Base-by-base conservation (phyloP, 2,113 vertebrate genomes). In the Odocoileus hemionus region DNA sequence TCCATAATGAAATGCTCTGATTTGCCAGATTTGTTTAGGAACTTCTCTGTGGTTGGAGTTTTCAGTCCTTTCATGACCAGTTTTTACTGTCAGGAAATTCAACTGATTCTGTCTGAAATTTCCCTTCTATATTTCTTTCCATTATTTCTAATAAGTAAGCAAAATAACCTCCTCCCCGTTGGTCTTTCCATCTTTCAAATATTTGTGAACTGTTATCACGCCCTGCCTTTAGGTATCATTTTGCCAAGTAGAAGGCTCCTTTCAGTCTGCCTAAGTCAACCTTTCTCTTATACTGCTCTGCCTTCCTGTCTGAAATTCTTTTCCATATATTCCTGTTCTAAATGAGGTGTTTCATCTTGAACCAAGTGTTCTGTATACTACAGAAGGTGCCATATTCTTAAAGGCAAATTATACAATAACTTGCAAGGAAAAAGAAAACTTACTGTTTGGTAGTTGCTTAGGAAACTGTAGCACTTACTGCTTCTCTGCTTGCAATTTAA, bases 401-500 rank as follows among this genome's bases (percentile, higher is more conserved):
- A 83, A 84, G 21, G 50, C 12, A 7, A 88, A 61, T 85, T 87
- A 52, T 15, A 86, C n/a, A 95, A 23, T 54, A 85, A 85, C 85
- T 95, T 94, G 26, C 47, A 80, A 87, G 57, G 45, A 86, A 89
- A 96, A 61, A 58, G 10, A 61, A 85, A 54, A 47, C 7, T 21
- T 5, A 25, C 17, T 15, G 43, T 67, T 91, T 80, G 55, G 43
- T 52, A 86, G 74, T 23, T 84, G 84, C 54, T 94, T 86, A 94
- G 89, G 87, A 79, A 97, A 89, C 10, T n/a, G 6, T 54, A 91
- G 36, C 57, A 84, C 33, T 64, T 90, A 88, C 12, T 17, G 30
- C 78, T 76, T 95, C 50, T 90, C 79, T 61, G 82, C 21, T 76
- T 92, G 54, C 79, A 80, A 55, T 61, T 95, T 97, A 96, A 96